Conservation (phyloP, 2,113 vertebrate genomes). For the Odocoileus hemionus region DNA sequence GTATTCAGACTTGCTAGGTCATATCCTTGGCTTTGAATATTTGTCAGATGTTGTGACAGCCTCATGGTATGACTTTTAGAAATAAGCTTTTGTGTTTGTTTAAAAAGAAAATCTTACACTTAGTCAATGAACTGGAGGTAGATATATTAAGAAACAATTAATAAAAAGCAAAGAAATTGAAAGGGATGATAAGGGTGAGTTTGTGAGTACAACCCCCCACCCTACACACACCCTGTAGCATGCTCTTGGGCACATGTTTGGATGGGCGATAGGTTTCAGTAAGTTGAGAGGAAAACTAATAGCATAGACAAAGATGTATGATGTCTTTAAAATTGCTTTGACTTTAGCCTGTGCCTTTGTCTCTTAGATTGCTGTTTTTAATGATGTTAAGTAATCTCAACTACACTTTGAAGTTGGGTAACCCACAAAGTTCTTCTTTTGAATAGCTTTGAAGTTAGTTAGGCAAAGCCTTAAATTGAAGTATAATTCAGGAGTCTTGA, state of each 20-base stretch:
- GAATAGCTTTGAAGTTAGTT: conserved; percentile 69
- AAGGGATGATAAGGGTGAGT: not conserved
- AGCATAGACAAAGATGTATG: conserved; percentile 28
- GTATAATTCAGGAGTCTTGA: conserved; percentile 41
- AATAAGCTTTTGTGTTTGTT: conserved; percentile 6
- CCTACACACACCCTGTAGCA: fast-evolving
- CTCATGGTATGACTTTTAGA: conserved; percentile 27
- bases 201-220: not conserved
- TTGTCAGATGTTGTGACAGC: conserved; percentile 51
- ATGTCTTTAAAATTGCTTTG: conserved; percentile 36
- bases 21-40: conserved; percentile 55
- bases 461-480: conserved; percentile 57
- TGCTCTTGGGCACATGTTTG: not conserved
- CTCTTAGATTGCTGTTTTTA: conserved; percentile 64
- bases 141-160: not conserved
- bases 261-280: not conserved
- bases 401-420: conserved; percentile 63
- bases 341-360: conserved; percentile 61
- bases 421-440: conserved; percentile 61
- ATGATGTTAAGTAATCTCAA: conserved; percentile 68
- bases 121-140: not conserved
- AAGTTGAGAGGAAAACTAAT: not conserved
- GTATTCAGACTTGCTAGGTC: conserved; percentile 33
- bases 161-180: not conserved
- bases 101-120: not conserved